Percentiles rank a stretch among this genome's conserved stretches.
phyloP scores from a whole-genome alignment of 2,113 vertebrate genomes.

The Ceyx cyanopectus region DNA sequence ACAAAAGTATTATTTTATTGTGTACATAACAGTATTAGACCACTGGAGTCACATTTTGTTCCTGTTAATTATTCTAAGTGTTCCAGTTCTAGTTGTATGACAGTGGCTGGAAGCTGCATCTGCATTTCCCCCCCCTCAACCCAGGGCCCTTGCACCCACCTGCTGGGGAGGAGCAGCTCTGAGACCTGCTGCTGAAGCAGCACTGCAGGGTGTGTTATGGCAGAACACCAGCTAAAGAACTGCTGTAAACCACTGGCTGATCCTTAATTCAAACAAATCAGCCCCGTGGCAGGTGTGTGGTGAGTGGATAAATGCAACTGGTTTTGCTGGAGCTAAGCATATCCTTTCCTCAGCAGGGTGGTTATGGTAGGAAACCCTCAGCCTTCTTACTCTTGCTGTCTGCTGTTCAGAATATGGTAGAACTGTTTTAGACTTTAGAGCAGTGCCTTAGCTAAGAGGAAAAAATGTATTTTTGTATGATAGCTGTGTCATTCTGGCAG shows the following conservation, averaged over 20 bases:
- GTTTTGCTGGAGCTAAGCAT: not conserved
- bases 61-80: constrained; percentile 45
- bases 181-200: too few species aligned
- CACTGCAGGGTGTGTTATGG: too few species aligned
- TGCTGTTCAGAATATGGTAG: constrained; percentile 47
- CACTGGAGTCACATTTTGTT: constrained; percentile 66
- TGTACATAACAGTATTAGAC: constrained; percentile 87
- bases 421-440: constrained; percentile 78
- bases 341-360: not conserved
- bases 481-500: constrained; percentile 80
- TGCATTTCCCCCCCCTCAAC: not conserved
- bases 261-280: not conserved
- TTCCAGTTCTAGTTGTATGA: constrained; percentile 9
- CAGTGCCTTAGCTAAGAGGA: constrained; percentile 86
- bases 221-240: too few species aligned
- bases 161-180: too few species aligned
- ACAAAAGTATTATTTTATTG: constrained; percentile 83
- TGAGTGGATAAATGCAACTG: not conserved
- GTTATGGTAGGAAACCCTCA: not conserved
- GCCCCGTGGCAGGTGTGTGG: not conserved
- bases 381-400: not conserved
- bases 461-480: constrained; percentile 80
- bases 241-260: not conserved
- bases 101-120: constrained; percentile 7
- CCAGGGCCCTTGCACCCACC: too few species aligned